These are phyloP conservation scores for Xiphorhynchus erythropygius DNA, from an alignment of 2,797 vertebrate species.

Conservation along the genomic window DNA sequence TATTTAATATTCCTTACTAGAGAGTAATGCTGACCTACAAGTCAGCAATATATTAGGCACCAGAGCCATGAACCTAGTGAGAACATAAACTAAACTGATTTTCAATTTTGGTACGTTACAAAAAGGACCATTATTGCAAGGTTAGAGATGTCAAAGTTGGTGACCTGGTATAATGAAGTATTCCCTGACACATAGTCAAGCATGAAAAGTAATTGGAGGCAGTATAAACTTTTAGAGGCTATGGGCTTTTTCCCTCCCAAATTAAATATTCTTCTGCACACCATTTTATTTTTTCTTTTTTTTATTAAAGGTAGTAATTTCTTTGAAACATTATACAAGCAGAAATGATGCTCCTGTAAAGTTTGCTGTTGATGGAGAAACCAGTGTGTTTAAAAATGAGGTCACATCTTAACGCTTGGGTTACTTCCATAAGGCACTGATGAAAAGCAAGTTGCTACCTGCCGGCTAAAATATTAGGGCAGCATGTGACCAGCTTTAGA, in stretches of 20 bases:
- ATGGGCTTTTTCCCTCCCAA: background rate
- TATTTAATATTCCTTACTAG: slow-evolving; percentile 67
- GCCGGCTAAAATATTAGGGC: slow-evolving; percentile 33
- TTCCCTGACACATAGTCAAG: slow-evolving; percentile 48
- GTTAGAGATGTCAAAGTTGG: slow-evolving; percentile 74
- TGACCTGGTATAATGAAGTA: slow-evolving; percentile 67
- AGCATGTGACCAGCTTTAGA: slow-evolving; percentile 38
- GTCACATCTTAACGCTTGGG: slow-evolving; percentile 14
- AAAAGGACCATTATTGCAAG: slow-evolving; percentile 65
- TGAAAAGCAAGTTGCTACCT: slow-evolving; percentile 58
- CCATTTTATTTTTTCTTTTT: background rate
- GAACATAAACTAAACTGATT: slow-evolving; percentile 72
- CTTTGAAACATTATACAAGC: background rate
- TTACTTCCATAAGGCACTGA: slow-evolving; percentile 20
- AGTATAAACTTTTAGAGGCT: slow-evolving; percentile 17
- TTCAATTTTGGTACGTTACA: slow-evolving; percentile 65
- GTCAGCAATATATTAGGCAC: slow-evolving; percentile 62
- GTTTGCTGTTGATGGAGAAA: background rate
- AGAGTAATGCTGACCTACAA: slow-evolving; percentile 60
- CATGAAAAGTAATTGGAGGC: slow-evolving; percentile 52
- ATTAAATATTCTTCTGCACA: slow-evolving; percentile 12
- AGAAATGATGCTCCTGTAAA: background rate
- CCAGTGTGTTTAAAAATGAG: background rate
- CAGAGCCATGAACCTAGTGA: slow-evolving; percentile 60
- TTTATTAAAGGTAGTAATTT: background rate